These are phyloP conservation scores for Toxotes jaculatrix DNA, from an alignment of 2,113 vertebrate species.

Conservation along the genomic window DNA sequence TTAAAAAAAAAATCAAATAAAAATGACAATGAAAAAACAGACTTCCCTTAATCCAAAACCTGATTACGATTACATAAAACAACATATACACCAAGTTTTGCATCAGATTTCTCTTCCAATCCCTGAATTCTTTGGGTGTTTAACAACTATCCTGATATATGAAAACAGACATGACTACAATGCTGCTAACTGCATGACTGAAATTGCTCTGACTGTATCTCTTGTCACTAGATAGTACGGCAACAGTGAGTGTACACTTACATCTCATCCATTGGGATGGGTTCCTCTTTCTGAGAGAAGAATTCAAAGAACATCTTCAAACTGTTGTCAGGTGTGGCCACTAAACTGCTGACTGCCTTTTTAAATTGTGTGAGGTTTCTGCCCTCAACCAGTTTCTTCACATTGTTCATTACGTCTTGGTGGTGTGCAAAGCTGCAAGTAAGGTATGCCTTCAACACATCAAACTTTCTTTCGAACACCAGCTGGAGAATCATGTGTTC, in stretches of 20 bases:
- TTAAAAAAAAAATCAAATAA: neutral
- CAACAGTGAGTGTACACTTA: neutral
- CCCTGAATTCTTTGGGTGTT: neutral
- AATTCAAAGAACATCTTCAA: conserved; percentile 16
- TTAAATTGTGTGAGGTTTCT: neutral
- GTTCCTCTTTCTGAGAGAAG: neutral
- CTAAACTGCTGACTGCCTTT: neutral
- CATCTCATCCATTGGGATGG: conserved; percentile 37
- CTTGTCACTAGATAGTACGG: neutral
- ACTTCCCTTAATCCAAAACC: neutral
- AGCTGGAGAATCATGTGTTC: conserved; percentile 32
- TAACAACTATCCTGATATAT: neutral
- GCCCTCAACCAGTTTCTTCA: conserved; percentile 40
- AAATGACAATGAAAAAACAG: neutral
- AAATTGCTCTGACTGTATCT: neutral
- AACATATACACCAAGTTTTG: neutral
- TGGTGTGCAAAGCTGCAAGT: neutral
- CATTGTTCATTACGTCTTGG: fast-evolving
- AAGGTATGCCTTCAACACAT: conserved; percentile 40
- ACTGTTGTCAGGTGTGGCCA: neutral
- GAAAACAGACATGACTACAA: neutral
- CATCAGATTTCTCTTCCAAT: neutral
- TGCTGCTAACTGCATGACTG: neutral
- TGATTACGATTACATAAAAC: too few species aligned
- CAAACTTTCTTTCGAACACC: neutral